Evolutionary conservation across 2,113 vertebrate genomes (phyloP).

Genomic region (Sakesphorus luctuosus): DNA sequence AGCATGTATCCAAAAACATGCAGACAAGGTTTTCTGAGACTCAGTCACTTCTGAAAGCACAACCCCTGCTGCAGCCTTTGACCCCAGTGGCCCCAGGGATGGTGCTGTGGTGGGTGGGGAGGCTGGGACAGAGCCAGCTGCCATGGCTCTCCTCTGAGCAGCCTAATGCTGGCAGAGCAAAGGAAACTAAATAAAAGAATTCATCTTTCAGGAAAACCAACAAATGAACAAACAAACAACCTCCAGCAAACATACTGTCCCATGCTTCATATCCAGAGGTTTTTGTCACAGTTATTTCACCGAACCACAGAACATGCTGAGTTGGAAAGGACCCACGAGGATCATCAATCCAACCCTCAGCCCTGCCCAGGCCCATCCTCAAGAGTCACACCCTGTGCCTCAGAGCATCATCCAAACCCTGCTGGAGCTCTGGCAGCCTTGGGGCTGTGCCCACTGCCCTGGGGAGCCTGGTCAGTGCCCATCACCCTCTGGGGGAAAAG

Average conservation of each 20-base stretch:
- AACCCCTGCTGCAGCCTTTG: fast-evolving
- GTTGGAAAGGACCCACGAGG: background rate
- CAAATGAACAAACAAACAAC: background rate
- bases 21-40: too few species aligned
- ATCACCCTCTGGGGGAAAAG: background rate
- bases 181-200: background rate
- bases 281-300: background rate
- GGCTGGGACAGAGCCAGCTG: fast-evolving
- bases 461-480: background rate
- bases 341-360: background rate
- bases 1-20: fast-evolving
- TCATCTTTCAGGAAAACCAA: background rate
- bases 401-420: background rate
- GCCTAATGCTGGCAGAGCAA: background rate
- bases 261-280: fast-evolving
- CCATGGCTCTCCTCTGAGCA: background rate
- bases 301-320: background rate
- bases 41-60: fast-evolving
- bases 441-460: background rate
- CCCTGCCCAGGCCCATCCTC: background rate
- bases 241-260: background rate
- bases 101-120: fast-evolving
- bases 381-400: background rate
- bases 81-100: fast-evolving
- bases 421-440: background rate